These are phyloP conservation scores for Apis mellifera DNA, from an alignment of 1,140 invertebrate genomes.

Conservation along the genomic window DNA sequence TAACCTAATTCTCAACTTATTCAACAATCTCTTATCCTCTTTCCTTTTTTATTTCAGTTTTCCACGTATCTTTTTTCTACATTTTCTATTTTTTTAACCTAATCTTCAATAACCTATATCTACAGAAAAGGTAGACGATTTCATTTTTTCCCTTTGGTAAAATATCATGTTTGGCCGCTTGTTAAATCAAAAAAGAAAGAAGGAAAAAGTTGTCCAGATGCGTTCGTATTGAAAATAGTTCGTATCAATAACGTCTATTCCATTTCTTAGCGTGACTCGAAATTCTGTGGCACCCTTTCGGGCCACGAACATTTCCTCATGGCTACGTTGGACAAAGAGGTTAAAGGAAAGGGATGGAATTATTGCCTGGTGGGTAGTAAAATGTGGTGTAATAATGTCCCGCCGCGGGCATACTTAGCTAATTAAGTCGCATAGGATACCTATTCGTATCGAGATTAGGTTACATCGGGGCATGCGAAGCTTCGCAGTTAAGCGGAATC, in stretches of 20 bases:
- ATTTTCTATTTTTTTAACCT: no score
- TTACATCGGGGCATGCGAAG: constrained; percentile 51
- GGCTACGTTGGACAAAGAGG: constrained; percentile 1
- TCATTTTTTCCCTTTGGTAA: no score
- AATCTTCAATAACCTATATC: background rate
- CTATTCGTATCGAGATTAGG: constrained; percentile 52
- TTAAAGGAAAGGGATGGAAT: constrained; percentile 14
- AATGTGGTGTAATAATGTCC: constrained; percentile 67
- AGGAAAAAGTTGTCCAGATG: background rate
- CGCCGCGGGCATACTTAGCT: constrained; percentile 71
- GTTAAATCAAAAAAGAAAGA: constrained; percentile 10
- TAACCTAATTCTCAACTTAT: no score
- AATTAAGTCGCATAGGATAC: constrained; percentile 72
- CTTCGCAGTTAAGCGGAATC: constrained; percentile 20
- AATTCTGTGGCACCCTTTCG: constrained; percentile 65
- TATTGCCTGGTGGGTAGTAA: constrained; percentile 62
- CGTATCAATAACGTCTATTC: constrained; percentile 62
- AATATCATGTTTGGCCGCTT: background rate
- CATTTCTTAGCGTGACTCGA: constrained; percentile 65
- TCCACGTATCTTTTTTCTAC: no score
- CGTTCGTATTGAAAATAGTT: constrained; percentile 22
- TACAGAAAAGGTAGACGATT: background rate
- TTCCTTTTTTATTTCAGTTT: no score
- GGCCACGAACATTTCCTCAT: constrained; percentile 46
- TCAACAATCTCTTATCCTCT: no score